Evolutionary conservation across 2,797 vertebrate genomes (phyloP), one percentile per base, ranked within the genome.

Genomic region (Eospalax fontanierii): DNA sequence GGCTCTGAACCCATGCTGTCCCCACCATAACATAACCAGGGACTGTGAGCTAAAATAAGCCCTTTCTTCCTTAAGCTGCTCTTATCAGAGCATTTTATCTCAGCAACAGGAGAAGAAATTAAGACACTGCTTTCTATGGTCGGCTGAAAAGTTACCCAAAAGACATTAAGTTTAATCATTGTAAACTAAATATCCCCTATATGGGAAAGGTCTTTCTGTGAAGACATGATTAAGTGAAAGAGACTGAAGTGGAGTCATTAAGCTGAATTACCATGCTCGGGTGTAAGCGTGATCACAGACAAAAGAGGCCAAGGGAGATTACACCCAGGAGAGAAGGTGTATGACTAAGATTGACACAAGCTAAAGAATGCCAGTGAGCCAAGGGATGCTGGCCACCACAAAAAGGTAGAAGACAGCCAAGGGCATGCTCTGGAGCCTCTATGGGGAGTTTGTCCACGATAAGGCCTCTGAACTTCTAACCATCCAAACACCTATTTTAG

Each of bases 111-210:
- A 54, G 14, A 54, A 54, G 50, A 54, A 54, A 21, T 30, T 87
- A 2, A 68, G 63, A 8, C 43, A 87, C n/a, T 74, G 93, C 28
- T 73, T 92, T 74, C 59, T 63, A 38, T 57, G 78, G 75, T 22
- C 82, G 33, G 22, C 75, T 86, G 54, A 95, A 84, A 50, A 70
- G 73, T 15, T 80, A 59, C 50, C 35, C 38, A n/a, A 43, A 74
- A 87, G 10, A 89, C 6, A 95, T 46, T 50, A 28, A 19, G 38
- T 78, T 38, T 89, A 87, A 83, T 89, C 14, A 40, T 59, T 92
- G 21, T 54, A 81, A 89, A 63, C 50, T 85, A 88, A 88, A 84
- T 81, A n/a, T 79, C 76, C 57, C 7, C 71, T 79, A 79, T 43
- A 33, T 68, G 18, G 30, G 85, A 80, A 88, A 28, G 9, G 35